These are phyloP conservation scores for Linnaemya tessellans DNA, from an alignment of 2,888 invertebrate genomes.

Conservation along the genomic window DNA sequence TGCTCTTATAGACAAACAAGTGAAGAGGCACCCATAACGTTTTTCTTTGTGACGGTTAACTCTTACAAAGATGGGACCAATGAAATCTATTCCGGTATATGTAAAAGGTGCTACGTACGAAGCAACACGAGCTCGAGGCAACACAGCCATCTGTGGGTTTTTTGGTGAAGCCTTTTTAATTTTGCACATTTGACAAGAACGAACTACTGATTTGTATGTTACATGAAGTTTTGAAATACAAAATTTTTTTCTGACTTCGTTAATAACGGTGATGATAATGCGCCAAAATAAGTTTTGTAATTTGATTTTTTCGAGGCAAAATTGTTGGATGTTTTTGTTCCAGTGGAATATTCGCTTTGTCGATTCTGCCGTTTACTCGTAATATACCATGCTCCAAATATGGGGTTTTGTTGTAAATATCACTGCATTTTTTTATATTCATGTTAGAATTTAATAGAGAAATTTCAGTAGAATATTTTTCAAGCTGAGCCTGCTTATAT, in stretches of 20 bases:
- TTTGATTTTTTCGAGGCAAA: too few relatives aligned
- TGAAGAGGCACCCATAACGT: slow-evolving; percentile 61
- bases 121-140: too few relatives aligned
- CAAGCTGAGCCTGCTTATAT: neutral
- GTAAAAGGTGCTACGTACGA: neutral
- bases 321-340: too few relatives aligned
- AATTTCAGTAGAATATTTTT: slow-evolving; percentile 22
- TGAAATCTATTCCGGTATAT: too few relatives aligned
- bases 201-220: too few relatives aligned
- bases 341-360: too few relatives aligned
- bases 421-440: slow-evolving; percentile 37
- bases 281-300: too few relatives aligned
- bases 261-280: too few relatives aligned
- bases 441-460: neutral
- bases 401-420: neutral
- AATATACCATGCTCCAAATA: slow-evolving; percentile 51
- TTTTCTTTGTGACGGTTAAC: neutral
- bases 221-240: too few relatives aligned
- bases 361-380: slow-evolving; percentile 32
- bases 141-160: slow-evolving; percentile 49
- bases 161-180: neutral
- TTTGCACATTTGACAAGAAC: too few relatives aligned
- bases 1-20: slow-evolving; percentile 37
- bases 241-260: too few relatives aligned
- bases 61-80: neutral